These are phyloP conservation scores for Peribatodes rhomboidaria DNA, from an alignment of 2,888 invertebrate species.

Conservation along the genomic window DNA sequence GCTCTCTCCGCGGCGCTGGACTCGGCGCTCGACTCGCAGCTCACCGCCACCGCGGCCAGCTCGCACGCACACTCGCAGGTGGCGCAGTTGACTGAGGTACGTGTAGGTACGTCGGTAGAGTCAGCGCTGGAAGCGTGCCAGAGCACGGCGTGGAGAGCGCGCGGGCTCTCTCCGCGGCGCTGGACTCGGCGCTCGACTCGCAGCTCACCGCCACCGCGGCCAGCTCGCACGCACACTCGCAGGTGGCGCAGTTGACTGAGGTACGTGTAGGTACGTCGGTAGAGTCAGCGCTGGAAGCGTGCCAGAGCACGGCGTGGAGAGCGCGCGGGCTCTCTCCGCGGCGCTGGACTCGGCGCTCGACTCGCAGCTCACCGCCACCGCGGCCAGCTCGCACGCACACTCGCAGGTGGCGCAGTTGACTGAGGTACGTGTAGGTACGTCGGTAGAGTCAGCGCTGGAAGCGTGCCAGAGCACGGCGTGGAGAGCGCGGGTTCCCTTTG, in stretches of 20 bases:
- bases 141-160: slow-evolving; percentile 84
- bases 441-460: slow-evolving; percentile 86
- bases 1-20: slow-evolving; percentile 88
- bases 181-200: slow-evolving; percentile 89
- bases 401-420: slow-evolving; percentile 83
- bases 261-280: slow-evolving; percentile 78
- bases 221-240: slow-evolving; percentile 87
- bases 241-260: slow-evolving; percentile 84
- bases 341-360: slow-evolving; percentile 90
- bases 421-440: slow-evolving; percentile 87
- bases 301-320: slow-evolving; percentile 84
- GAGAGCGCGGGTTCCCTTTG: slow-evolving; percentile 83
- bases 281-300: slow-evolving; percentile 87
- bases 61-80: slow-evolving; percentile 86
- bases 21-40: slow-evolving; percentile 89
- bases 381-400: slow-evolving; percentile 87
- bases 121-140: slow-evolving; percentile 88
- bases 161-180: slow-evolving; percentile 86
- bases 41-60: slow-evolving; percentile 88
- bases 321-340: slow-evolving; percentile 84
- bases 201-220: slow-evolving; percentile 89
- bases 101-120: slow-evolving; percentile 77
- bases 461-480: slow-evolving; percentile 87
- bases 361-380: slow-evolving; percentile 88
- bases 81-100: slow-evolving; percentile 85